Percentiles rank a stretch among this genome's conserved stretches.
Conservation (phyloP, 2,888 invertebrate species). For the Lepeophtheirus nordmannii region DNA sequence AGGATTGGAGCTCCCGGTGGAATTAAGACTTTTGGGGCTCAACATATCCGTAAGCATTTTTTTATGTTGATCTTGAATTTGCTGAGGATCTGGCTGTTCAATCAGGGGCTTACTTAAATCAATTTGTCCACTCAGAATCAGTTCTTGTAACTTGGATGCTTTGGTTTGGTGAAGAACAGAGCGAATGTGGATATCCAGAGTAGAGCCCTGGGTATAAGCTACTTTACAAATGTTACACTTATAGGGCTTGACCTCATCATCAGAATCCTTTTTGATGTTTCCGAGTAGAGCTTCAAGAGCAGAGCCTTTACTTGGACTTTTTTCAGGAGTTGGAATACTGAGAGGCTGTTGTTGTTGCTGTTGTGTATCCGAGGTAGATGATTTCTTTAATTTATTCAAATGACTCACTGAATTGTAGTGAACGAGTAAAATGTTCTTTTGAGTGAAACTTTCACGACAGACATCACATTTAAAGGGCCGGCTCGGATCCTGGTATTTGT, state of each 20-base stretch:
- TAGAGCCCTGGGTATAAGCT: constrained; percentile 74
- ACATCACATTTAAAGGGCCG: constrained; percentile 89
- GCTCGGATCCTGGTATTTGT: constrained; percentile 83
- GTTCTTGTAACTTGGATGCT: constrained; percentile 66
- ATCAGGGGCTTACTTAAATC: constrained; percentile 70
- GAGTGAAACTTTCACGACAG: constrained; percentile 87
- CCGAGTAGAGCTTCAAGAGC: constrained; percentile 20
- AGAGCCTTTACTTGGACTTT: constrained; percentile 7
- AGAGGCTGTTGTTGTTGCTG: neutral
- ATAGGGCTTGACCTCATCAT: constrained; percentile 71
- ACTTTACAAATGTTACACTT: constrained; percentile 85
- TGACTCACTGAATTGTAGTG: constrained; percentile 92
- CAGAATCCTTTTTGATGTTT: constrained; percentile 31
- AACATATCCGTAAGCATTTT: constrained; percentile 17
- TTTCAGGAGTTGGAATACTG: constrained; percentile 14
- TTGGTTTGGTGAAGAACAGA: constrained; percentile 76
- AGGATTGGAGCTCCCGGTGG: constrained; percentile 17
- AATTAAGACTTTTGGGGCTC: constrained; percentile 22
- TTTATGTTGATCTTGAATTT: constrained; percentile 12
- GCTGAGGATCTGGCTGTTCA: constrained; percentile 52
- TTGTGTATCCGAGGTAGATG: no score
- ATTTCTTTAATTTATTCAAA: constrained; percentile 71
- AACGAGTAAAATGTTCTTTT: constrained; percentile 81
- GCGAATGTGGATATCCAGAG: constrained; percentile 81
- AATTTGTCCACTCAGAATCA: constrained; percentile 69